Percentiles rank a stretch among this genome's conserved stretches.
phyloP scores from a whole-genome alignment of 2,797 vertebrate genomes.

The Holocentrus rufus region DNA sequence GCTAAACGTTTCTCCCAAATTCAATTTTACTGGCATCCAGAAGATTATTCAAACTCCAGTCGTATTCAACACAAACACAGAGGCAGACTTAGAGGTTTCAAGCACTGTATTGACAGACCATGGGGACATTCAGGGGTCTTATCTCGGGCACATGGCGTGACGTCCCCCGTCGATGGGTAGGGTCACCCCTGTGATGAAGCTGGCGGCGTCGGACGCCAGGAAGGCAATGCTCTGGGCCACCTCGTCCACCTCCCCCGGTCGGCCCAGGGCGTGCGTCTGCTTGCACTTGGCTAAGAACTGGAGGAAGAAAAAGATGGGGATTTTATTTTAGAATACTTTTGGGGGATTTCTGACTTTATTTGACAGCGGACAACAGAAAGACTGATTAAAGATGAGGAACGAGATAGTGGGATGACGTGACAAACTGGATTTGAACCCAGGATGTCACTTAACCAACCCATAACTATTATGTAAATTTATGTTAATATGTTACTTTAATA shows the following conservation, averaged over 20 bases:
- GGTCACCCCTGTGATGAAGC: slow-evolving; percentile 86
- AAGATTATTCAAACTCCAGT: neutral
- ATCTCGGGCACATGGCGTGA: slow-evolving; percentile 88
- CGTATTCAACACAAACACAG: slow-evolving; percentile 25
- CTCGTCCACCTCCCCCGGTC: slow-evolving; percentile 85
- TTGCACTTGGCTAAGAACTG: slow-evolving; percentile 84
- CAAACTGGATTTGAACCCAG: no score
- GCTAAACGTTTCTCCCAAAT: neutral
- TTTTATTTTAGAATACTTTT: neutral
- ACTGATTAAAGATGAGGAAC: no score
- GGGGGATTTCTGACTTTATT: no score
- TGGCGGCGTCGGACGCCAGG: slow-evolving; percentile 85
- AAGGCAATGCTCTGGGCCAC: slow-evolving; percentile 88
- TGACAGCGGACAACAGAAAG: no score
- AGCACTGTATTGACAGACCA: slow-evolving; percentile 29
- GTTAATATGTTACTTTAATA: no score
- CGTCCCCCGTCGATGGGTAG: slow-evolving; percentile 85
- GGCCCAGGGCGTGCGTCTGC: slow-evolving; percentile 84
- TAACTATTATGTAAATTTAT: no score
- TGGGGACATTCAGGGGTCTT: slow-evolving; percentile 10
- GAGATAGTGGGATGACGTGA: no score
- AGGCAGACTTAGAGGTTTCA: slow-evolving; percentile 16
- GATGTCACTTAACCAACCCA: no score
- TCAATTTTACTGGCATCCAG: neutral
- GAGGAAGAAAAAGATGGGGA: neutral